phyloP scores from a whole-genome alignment of 2,113 vertebrate species.

The Eulemur rufifrons region DNA sequence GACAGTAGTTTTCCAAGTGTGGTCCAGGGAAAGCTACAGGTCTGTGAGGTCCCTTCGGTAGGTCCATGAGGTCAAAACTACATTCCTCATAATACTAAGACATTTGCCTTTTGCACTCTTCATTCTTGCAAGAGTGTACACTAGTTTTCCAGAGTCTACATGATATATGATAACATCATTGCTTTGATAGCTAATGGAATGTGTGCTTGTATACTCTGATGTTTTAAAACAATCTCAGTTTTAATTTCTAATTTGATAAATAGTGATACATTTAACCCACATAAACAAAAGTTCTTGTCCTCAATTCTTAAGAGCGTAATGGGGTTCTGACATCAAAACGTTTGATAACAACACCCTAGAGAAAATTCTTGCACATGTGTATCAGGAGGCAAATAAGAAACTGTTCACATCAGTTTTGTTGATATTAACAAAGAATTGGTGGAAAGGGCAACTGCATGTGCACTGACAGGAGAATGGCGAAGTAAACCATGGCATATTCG shows the following conservation, averaged over 20 bases:
- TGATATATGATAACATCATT: background rate
- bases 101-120: background rate
- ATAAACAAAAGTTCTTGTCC: background rate
- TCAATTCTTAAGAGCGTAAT: background rate
- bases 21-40: background rate
- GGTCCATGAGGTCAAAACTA: background rate
- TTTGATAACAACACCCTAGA: background rate
- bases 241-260: background rate
- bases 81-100: background rate
- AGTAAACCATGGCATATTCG: background rate
- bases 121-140: background rate
- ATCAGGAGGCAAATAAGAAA: background rate
- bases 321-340: background rate
- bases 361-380: background rate
- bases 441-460: too few relatives aligned
- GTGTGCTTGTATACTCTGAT: background rate
- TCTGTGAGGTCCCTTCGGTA: background rate
- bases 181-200: background rate
- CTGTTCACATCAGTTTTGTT: background rate
- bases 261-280: background rate
- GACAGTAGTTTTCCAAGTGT: background rate
- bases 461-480: background rate
- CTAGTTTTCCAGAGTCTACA: background rate
- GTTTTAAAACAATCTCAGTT: background rate
- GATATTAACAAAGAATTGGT: background rate